Base-by-base conservation (phyloP, 2,888 invertebrate species). In the Apantesis nais region DNA sequence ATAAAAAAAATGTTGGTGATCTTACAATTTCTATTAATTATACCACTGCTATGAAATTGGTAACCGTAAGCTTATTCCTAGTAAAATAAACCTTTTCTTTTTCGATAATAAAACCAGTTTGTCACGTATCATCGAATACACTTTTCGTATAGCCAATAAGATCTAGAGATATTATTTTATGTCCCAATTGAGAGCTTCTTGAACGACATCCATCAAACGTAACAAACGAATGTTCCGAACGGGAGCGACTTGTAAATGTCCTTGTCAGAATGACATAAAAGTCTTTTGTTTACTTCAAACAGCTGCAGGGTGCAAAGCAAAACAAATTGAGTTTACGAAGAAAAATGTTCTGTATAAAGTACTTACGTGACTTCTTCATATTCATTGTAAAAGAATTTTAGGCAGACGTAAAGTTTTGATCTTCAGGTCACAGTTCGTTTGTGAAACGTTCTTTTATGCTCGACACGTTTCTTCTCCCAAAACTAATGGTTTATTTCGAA, bases 401-500 rank as follows among this genome's bases (percentile, higher is more conserved):
- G 74, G 74, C 48, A 75, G 72, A 74, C 74, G 72, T 60, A 73
- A 81, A 79, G 74, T 83, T 76, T 37, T 31, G 66, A 39, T 44
- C 62, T 58, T 63, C 62, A 34, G 63, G 75, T 77, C 76, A 71
- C 74, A 76, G 77, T 83, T 82, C 79, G 74, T 86, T 84, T 78
- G 78, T 69, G 68, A 62, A 72, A 48, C 48, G 62, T 58, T 74
- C 71, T 74, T 69, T 78, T 74, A 84, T 85, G 79, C 86, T 70
- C 68, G 74, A 78, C 86, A 85, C 83, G 86, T 84, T 74, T 74
- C 67, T 65, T 75, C 74, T 72, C 37, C 76, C 79, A 77, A 80
- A 85, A 86, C 81, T 86, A 87, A 88, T 86, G 83, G 85, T 83
- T 83, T 83, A 86, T 83, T 83, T 80, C 79, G 78, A 85, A 79